Percentiles rank a stretch among this genome's conserved stretches.
phyloP scores from a whole-genome alignment of 2,888 invertebrate genomes.

The Nomada fabriciana region DNA sequence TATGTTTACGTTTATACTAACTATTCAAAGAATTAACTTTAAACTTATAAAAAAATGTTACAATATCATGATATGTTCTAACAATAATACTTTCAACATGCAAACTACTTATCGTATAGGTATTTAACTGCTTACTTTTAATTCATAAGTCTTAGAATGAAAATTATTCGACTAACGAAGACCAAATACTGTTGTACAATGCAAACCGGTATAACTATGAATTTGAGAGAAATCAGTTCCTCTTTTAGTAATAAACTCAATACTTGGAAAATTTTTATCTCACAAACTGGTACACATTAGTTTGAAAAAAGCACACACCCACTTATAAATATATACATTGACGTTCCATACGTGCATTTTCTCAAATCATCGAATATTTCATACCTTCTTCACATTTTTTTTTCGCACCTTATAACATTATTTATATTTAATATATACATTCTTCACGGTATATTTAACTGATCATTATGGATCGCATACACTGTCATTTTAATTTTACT shows the following conservation, averaged over 20 bases:
- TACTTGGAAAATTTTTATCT: neutral
- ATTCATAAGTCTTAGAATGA: too few relatives aligned
- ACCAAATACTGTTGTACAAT: neutral
- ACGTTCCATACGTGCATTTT: neutral
- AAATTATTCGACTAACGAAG: too few relatives aligned
- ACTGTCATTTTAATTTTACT: conserved; percentile 39
- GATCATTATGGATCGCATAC: neutral
- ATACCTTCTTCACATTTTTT: conserved; percentile 64
- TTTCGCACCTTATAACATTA: conserved; percentile 35
- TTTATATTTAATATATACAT: conserved; percentile 60
- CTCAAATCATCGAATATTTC: conserved; percentile 8
- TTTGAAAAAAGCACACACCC: too few relatives aligned
- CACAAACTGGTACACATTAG: neutral
- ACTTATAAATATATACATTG: too few relatives aligned
- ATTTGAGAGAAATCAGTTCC: neutral
- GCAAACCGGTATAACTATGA: neutral
- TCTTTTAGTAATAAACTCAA: neutral
- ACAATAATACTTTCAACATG: too few relatives aligned
- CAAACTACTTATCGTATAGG: too few relatives aligned
- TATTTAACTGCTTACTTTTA: too few relatives aligned
- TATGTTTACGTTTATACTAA: too few relatives aligned
- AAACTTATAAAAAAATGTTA: too few relatives aligned
- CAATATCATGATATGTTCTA: too few relatives aligned
- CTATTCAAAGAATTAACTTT: too few relatives aligned
- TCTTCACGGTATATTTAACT: conserved; percentile 43